Base-by-base conservation (phyloP, 2,113 vertebrate species). In the Manacus vitellinus region DNA sequence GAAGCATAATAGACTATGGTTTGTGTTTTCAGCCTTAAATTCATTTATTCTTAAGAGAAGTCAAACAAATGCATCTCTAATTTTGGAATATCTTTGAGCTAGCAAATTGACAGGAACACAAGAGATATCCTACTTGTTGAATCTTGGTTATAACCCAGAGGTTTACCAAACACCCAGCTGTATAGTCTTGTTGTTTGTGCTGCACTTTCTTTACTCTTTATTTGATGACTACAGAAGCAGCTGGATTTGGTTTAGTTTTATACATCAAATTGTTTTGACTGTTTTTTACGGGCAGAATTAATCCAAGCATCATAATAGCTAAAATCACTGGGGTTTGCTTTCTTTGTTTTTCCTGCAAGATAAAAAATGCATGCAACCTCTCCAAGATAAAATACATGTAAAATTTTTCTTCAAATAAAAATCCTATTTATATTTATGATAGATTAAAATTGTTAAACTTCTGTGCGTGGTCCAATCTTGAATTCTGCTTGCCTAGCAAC, bases 41-140 rank as follows among this genome's bases (percentile, higher is more conserved):
- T 90, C 17, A 61, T 41, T 76, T 93, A 79, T 65, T 96, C 56
- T 95, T 93, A 56, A 63, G 52, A 62, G 52, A 88, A 81, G 27
- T 92, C 44, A 77, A 78, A 81, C 7, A 79, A 97, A 47, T 63
- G 3, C 90, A 80, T 51, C 31, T 54, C 67, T 81, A 92, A 90
- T 91, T 95, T 27, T 89, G 86, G 71, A 92, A 81, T 91, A 74
- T 80, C 20, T 92, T 84, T 70, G 56, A 76, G 14, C 37, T 90
- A 84, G 72, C 68, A 89, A 94, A 55, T 71, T 89, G 37, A 88
- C 89, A 86, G 39, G 46, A 85, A 12, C 14, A n/a, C n/a, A 58
- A 94, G 83, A 65, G 22, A 88, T 95, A 93, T 74, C 8, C 43
- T 92, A 67, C 41, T 94, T 86, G 24, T 94, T 88, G 62, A 95